Conservation (phyloP, 1,140 invertebrate genomes). For the Lerema accius region DNA sequence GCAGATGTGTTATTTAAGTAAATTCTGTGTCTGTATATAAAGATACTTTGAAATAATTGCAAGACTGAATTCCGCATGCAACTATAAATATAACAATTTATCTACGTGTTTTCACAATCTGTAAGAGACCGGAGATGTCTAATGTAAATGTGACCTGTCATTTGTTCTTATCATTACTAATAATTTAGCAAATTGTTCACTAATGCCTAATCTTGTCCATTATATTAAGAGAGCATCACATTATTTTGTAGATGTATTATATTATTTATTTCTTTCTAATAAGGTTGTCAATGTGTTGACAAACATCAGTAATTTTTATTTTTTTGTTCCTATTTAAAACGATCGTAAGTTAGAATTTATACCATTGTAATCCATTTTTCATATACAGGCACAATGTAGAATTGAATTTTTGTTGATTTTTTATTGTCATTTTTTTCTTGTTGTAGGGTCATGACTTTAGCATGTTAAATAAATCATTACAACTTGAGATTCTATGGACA, state of each 20-base stretch:
- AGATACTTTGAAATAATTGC: constrained; percentile 59
- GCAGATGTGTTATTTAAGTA: constrained; percentile 60
- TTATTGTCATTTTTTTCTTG: background rate
- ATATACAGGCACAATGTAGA: constrained; percentile 9
- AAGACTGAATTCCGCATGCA: constrained; percentile 69
- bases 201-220: constrained; percentile 79
- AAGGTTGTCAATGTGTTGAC: constrained; percentile 43
- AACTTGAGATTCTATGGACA: background rate
- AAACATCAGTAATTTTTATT: constrained; percentile 48
- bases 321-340: constrained; percentile 70
- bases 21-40: constrained; percentile 73
- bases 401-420: background rate
- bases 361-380: background rate
- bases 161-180: constrained; percentile 39
- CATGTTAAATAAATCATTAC: background rate
- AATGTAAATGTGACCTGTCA: constrained; percentile 23
- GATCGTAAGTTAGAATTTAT: constrained; percentile 28
- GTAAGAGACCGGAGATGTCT: constrained; percentile 15
- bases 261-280: constrained; percentile 76
- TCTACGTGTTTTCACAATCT: constrained; percentile 13
- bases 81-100: constrained; percentile 31
- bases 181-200: constrained; percentile 58
- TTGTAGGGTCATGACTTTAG: background rate
- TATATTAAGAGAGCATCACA: constrained; percentile 75
- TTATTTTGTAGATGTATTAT: constrained; percentile 69